phyloP scores from a whole-genome alignment of 2,888 invertebrate genomes.

The Chesias legatella region DNA sequence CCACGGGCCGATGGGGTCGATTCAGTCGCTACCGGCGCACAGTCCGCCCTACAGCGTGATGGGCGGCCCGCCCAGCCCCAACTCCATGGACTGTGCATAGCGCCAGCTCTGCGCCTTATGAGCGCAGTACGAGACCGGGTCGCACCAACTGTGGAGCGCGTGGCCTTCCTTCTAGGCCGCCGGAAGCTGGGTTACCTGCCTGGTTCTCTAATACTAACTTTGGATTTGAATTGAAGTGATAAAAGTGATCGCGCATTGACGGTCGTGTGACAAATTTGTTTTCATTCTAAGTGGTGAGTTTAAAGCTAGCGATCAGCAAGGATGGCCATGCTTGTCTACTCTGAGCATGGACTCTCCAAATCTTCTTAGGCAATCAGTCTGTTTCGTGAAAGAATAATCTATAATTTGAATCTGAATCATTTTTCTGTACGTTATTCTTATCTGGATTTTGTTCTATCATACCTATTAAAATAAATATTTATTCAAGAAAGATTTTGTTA shows the following conservation, averaged over 20 bases:
- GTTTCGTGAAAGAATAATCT: too few relatives aligned
- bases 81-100: slow-evolving; percentile 88
- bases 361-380: not conserved
- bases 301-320: slow-evolving; percentile 7
- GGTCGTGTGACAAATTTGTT: slow-evolving; percentile 24
- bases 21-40: slow-evolving; percentile 84
- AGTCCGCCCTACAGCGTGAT: slow-evolving; percentile 86
- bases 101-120: slow-evolving; percentile 67
- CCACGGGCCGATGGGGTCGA: slow-evolving; percentile 83
- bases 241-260: slow-evolving; percentile 18
- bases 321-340: not conserved
- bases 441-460: too few relatives aligned
- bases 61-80: slow-evolving; percentile 84
- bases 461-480: too few relatives aligned
- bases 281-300: slow-evolving; percentile 7
- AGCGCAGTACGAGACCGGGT: slow-evolving; percentile 39
- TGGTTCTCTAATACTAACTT: slow-evolving; percentile 9
- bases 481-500: too few relatives aligned
- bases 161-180: slow-evolving; percentile 16
- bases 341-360: not conserved
- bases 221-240: slow-evolving; percentile 15
- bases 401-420: too few relatives aligned
- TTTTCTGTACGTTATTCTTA: too few relatives aligned
- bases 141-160: slow-evolving; percentile 11
- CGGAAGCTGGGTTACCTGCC: slow-evolving; percentile 5